phyloP scores from a whole-genome alignment of 1,140 invertebrate species.

The Venustaconcha ellipsiformis region DNA sequence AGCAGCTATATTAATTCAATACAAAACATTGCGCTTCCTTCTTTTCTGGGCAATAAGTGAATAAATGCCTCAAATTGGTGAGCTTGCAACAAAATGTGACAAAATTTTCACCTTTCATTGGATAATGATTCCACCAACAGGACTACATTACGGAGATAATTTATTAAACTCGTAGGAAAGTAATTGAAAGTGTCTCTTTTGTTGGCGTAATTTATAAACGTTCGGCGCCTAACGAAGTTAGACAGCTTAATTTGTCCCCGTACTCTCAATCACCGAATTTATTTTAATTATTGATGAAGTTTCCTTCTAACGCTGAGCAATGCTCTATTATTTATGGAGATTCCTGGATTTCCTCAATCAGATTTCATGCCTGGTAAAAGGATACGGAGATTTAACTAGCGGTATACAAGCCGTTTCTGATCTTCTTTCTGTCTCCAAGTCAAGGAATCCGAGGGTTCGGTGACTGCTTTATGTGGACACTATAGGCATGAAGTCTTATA shows the following conservation, averaged over 20 bases:
- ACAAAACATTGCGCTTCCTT: slow-evolving; percentile 53
- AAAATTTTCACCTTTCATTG: slow-evolving; percentile 53
- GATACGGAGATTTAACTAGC: no score
- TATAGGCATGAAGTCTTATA: no score
- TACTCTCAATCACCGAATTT: slow-evolving; percentile 52
- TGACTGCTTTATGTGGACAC: no score
- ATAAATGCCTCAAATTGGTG: slow-evolving; percentile 57
- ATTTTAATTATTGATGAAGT: slow-evolving; percentile 53
- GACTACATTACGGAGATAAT: slow-evolving; percentile 51
- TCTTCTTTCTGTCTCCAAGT: no score
- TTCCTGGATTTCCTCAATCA: slow-evolving; percentile 10
- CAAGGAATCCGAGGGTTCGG: no score
- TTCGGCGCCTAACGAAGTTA: slow-evolving; percentile 46
- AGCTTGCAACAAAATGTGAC: slow-evolving; percentile 56
- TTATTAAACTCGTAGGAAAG: slow-evolving; percentile 57
- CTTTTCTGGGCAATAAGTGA: slow-evolving; percentile 46
- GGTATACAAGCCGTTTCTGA: no score
- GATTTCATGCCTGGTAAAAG: no score
- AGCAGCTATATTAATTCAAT: slow-evolving; percentile 55
- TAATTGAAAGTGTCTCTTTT: slow-evolving; percentile 61
- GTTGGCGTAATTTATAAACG: slow-evolving; percentile 53
- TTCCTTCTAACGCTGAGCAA: slow-evolving; percentile 18
- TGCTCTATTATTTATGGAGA: slow-evolving; percentile 21
- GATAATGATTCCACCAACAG: slow-evolving; percentile 53
- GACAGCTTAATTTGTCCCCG: slow-evolving; percentile 50